Percentiles rank a stretch among this genome's conserved stretches.
Conservation (phyloP, 2,113 vertebrate genomes). For the Pygoscelis adeliae region DNA sequence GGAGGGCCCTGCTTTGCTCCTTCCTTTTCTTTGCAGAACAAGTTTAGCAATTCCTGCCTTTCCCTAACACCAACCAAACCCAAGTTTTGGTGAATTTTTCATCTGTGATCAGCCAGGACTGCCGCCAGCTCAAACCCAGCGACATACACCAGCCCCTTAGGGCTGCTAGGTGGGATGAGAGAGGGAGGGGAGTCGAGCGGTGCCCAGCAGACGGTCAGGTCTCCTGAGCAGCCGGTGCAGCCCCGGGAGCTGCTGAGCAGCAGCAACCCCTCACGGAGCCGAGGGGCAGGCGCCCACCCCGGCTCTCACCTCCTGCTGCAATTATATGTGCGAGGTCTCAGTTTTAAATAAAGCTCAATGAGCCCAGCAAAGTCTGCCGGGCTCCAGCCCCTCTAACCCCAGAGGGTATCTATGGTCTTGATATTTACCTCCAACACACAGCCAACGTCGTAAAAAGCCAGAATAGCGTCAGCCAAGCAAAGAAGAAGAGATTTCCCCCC, state of each 20-base stretch:
- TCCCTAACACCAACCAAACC: background rate
- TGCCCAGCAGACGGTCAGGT: background rate
- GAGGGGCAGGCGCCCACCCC: background rate
- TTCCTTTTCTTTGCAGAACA: background rate
- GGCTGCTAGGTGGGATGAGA: background rate
- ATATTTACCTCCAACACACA: background rate
- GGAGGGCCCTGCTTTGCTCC: background rate
- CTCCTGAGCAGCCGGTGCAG: background rate
- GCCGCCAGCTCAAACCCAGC: background rate
- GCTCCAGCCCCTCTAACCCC: background rate
- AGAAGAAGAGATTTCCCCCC: background rate
- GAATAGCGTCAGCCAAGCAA: background rate
- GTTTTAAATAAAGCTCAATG: background rate
- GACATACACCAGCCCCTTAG: background rate
- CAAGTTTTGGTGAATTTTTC: background rate
- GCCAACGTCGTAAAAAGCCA: fast-evolving
- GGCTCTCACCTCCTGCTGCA: background rate
- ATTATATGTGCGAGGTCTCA: too few relatives aligned
- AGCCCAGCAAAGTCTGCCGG: background rate
- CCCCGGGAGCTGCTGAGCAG: background rate
- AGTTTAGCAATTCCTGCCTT: background rate
- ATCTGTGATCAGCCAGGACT: background rate
- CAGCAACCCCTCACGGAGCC: background rate
- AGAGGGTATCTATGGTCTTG: background rate
- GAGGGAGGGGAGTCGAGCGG: background rate